Base-by-base conservation (phyloP, 2,888 invertebrate species). In the Anoncus sp. region DNA sequence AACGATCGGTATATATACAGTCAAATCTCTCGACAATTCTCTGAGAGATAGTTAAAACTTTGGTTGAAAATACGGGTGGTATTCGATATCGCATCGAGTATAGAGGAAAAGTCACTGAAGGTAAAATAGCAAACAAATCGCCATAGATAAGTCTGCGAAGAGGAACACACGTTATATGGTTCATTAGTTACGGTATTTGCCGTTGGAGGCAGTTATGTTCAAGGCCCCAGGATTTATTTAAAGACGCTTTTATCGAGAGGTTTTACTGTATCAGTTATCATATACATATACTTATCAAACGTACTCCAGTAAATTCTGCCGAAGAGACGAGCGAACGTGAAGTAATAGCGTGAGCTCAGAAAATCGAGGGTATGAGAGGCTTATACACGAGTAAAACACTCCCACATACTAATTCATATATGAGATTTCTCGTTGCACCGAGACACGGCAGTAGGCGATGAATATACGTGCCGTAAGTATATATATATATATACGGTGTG, bases 351-450 rank as follows among this genome's bases (percentile, higher is more conserved):
- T 71, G 62, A 73, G 72, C 14, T 59, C 20, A 65, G 67, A 70
- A 75, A 70, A 70, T 65, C 35, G 70, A 70, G 59, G 49, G 31
- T 75, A 70, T 22, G 60, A 38, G 63, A 60, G 63, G 38, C 27
- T 18, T 43, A 1, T 53, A 53, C 51, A 63, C 55, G 55, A 35
- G 65, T 65, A 70, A 75, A 65, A 70, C 40, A 40, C 63, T 63
- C 62, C 38, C 51, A 62, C 63, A 70, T 35, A 49, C 55, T 35
- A 49, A 31, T 47, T 9, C 35, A 22, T 31, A 63, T 14, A 40
- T n/a, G 43, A 24, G 60, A 55, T 60, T 66, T 60, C 47, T 24
- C 55, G 45, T 47, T 72, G 24, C 9, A 67, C 38, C 47, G 31
- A 60, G 49, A 55, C 43, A 22, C 10, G 43, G 27, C 22, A 38